These are phyloP conservation scores for Pristis pectinata DNA, from an alignment of 2,797 vertebrate genomes.

Conservation along the genomic window DNA sequence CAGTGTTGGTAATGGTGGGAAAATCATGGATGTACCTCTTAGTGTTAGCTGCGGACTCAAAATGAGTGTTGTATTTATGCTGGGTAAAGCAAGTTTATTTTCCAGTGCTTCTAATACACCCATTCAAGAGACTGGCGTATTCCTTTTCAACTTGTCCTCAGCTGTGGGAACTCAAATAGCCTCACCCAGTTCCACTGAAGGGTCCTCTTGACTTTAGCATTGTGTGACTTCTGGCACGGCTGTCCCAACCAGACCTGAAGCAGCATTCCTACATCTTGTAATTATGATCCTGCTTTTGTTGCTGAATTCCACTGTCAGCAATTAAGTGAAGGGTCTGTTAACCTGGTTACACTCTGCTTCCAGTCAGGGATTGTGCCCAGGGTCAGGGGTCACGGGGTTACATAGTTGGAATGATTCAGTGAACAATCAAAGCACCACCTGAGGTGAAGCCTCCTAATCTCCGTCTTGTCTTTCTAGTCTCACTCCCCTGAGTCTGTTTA, in stretches of 20 bases:
- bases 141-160: background rate
- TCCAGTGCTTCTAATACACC: background rate
- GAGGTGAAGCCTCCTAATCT: background rate
- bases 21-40: background rate
- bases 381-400: slow-evolving; percentile 1
- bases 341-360: slow-evolving; percentile 30
- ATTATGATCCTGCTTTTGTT: slow-evolving; percentile 32
- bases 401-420: slow-evolving; percentile 34
- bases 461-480: background rate
- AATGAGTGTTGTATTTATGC: background rate
- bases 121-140: background rate
- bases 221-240: background rate
- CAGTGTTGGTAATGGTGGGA: too few species aligned
- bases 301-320: background rate
- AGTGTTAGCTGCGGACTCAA: background rate
- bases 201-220: background rate
- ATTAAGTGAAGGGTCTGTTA: slow-evolving; percentile 35
- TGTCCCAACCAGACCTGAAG: background rate
- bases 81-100: background rate
- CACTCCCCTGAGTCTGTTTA: background rate
- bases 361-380: background rate
- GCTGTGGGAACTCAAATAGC: background rate
- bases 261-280: slow-evolving; percentile 33
- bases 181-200: background rate
- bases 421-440: slow-evolving; percentile 29